Evolutionary conservation across 2,113 vertebrate genomes (phyloP).

Genomic region (Galbula dea): DNA sequence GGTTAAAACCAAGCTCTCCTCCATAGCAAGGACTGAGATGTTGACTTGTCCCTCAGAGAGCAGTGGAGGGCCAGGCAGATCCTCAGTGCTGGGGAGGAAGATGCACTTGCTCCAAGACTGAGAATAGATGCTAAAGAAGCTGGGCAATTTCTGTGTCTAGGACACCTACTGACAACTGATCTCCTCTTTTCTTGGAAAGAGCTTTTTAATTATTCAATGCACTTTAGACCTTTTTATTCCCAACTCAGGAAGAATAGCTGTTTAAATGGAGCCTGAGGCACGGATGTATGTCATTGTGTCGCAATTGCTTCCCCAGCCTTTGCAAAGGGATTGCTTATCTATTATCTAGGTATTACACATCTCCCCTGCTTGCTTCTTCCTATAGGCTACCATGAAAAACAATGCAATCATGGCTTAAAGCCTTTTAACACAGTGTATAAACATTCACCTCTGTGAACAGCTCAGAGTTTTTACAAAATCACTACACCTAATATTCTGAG

Average conservation of each 20-base stretch:
- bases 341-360: not conserved
- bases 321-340: slow-evolving; percentile 29
- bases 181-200: not conserved
- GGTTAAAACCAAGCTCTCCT: not conserved
- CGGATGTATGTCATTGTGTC: not conserved
- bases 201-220: not conserved
- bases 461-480: not conserved
- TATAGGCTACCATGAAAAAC: not conserved
- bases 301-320: slow-evolving; percentile 13
- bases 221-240: slow-evolving; percentile 13
- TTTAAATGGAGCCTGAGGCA: not conserved
- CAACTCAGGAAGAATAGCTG: not conserved
- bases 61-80: not conserved
- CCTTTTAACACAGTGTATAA: not conserved
- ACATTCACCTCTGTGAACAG: not conserved
- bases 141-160: not conserved
- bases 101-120: not conserved
- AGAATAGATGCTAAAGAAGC: not conserved
- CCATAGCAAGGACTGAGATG: not conserved
- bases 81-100: not conserved
- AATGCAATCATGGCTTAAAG: not conserved
- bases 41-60: not conserved
- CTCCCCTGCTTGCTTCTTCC: not conserved
- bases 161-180: slow-evolving; percentile 16
- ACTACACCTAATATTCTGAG: not conserved